Evolutionary conservation across 1,140 invertebrate species (phyloP).

Genomic region (Panonychus citri): DNA sequence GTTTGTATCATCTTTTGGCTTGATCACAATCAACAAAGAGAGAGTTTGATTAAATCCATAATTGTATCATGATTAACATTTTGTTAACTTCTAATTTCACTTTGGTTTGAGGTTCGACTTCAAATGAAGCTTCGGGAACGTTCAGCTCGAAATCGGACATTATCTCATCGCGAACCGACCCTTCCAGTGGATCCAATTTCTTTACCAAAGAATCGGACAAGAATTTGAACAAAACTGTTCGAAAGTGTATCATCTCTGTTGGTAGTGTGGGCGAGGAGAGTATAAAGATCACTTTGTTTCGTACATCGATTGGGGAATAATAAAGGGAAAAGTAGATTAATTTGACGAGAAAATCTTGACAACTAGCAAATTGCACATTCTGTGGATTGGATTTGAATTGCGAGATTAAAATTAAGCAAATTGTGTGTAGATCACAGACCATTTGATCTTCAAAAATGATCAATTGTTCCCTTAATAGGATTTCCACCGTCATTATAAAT

Average conservation of each 20-base stretch:
- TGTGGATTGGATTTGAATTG: not conserved
- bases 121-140: not conserved
- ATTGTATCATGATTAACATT: too few species aligned
- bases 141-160: not conserved
- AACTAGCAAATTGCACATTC: not conserved
- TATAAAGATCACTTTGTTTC: not conserved
- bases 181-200: not conserved
- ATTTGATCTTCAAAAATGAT: not conserved
- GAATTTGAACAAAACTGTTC: not conserved
- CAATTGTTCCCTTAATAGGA: not conserved
- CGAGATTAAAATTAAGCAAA: not conserved
- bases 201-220: not conserved
- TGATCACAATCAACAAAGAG: too few species aligned
- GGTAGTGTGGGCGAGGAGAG: not conserved
- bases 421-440: not conserved
- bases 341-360: not conserved
- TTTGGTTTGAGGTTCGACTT: not conserved
- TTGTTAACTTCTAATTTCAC: not conserved
- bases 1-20: too few species aligned
- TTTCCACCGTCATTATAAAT: not conserved
- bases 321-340: not conserved
- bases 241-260: not conserved
- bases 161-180: not conserved
- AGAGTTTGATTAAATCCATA: too few species aligned
- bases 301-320: not conserved